These are phyloP conservation scores for Phaetusa simplex DNA, from an alignment of 2,113 vertebrate species.

Conservation along the genomic window DNA sequence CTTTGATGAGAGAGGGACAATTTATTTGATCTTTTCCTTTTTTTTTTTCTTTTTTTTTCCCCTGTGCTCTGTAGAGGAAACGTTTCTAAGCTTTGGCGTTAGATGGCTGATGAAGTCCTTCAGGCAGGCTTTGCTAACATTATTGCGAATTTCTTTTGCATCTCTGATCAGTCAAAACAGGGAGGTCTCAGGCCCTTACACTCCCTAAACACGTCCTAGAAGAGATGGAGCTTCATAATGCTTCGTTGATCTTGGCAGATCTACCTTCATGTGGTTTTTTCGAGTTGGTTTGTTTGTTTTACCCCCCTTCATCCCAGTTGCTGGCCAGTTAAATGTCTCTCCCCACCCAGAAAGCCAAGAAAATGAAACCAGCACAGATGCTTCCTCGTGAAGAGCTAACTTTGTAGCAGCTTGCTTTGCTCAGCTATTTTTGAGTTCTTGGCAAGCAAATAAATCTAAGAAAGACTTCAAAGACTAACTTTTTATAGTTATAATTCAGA, in stretches of 20 bases:
- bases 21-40: not conserved
- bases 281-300: not conserved
- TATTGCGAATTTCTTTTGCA: not conserved
- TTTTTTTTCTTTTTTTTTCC: too few species aligned
- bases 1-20: not conserved
- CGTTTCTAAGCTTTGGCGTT: not conserved
- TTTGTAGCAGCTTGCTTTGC: conserved; percentile 22
- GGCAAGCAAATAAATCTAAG: conserved; percentile 30
- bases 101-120: not conserved
- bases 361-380: conserved; percentile 5
- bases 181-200: not conserved
- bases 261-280: not conserved
- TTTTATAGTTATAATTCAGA: conserved; percentile 5
- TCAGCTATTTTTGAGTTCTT: conserved; percentile 38
- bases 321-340: not conserved
- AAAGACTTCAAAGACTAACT: conserved; percentile 28
- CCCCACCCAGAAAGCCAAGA: conserved; percentile 15
- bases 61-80: not conserved
- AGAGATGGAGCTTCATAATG: not conserved
- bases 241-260: not conserved
- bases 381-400: conserved; percentile 14
- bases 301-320: not conserved
- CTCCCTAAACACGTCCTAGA: not conserved
- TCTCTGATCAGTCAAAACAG: not conserved
- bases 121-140: not conserved